Conservation (phyloP, 2,888 invertebrate genomes). For the Ochropleura plecta region DNA sequence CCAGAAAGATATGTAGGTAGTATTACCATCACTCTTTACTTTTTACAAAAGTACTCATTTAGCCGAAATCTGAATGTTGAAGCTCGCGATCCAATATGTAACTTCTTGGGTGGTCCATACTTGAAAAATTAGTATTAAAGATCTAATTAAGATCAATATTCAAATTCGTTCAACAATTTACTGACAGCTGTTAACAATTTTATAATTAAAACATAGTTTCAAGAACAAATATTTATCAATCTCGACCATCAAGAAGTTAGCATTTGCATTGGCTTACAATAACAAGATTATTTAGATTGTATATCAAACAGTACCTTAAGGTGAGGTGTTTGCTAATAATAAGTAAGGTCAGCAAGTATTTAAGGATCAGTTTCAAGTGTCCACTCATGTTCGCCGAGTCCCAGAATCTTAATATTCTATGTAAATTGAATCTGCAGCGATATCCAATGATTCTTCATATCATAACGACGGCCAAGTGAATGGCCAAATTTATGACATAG, state of each 20-base stretch:
- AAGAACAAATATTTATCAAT: constrained; percentile 64
- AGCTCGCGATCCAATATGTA: no score
- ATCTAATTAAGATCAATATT: constrained; percentile 54
- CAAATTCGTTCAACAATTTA: constrained; percentile 40
- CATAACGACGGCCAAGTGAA: not conserved
- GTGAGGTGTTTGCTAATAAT: constrained; percentile 41
- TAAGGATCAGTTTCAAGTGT: constrained; percentile 20
- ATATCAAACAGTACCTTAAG: constrained; percentile 50
- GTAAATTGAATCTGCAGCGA: not conserved
- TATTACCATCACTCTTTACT: no score
- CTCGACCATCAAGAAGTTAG: constrained; percentile 57
- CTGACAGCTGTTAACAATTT: constrained; percentile 47
- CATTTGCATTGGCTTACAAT: constrained; percentile 38
- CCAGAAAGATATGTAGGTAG: no score
- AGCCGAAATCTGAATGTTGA: no score
- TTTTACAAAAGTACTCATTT: no score
- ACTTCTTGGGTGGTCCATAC: constrained; percentile 18
- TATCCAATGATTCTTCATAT: not conserved
- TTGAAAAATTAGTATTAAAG: constrained; percentile 27
- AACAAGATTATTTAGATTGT: constrained; percentile 56
- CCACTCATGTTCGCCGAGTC: not conserved
- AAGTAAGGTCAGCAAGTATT: constrained; percentile 50
- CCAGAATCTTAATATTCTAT: not conserved
- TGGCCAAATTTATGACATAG: not conserved
- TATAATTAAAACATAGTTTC: constrained; percentile 55